phyloP scores from a whole-genome alignment of 1,140 invertebrate species.

The Cryptotermes secundus region DNA sequence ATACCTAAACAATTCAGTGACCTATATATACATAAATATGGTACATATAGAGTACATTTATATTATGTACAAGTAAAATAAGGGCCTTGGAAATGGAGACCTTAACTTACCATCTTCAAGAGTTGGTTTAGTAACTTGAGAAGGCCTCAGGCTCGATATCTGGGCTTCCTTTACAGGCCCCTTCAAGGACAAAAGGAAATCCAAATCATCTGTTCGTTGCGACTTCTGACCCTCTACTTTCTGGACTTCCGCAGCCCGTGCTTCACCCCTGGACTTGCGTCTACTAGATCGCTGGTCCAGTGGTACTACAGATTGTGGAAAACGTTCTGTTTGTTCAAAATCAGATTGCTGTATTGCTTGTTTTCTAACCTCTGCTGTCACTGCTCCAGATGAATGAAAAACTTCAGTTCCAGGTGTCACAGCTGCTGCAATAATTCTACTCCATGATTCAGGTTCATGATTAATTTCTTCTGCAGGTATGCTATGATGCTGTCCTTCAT shows the following conservation, averaged over 20 bases:
- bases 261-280: not conserved
- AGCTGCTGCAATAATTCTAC: not conserved
- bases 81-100: no score
- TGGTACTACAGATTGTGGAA: not conserved
- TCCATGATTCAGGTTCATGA: not conserved
- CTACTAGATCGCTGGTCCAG: not conserved
- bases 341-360: not conserved
- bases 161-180: not conserved
- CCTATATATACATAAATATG: no score
- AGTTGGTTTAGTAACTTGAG: not conserved
- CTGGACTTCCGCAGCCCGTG: not conserved
- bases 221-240: not conserved
- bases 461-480: not conserved
- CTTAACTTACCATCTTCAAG: constrained; percentile 22
- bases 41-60: no score
- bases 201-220: constrained; percentile 7
- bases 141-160: not conserved
- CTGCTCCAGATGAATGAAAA: not conserved
- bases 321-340: not conserved
- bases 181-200: constrained; percentile 19
- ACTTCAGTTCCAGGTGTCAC: not conserved
- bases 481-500: not conserved
- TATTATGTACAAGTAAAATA: no score
- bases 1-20: no score
- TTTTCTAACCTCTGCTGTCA: not conserved